phyloP scores from a whole-genome alignment of 2,113 vertebrate genomes.

The Pteropus alecto region DNA sequence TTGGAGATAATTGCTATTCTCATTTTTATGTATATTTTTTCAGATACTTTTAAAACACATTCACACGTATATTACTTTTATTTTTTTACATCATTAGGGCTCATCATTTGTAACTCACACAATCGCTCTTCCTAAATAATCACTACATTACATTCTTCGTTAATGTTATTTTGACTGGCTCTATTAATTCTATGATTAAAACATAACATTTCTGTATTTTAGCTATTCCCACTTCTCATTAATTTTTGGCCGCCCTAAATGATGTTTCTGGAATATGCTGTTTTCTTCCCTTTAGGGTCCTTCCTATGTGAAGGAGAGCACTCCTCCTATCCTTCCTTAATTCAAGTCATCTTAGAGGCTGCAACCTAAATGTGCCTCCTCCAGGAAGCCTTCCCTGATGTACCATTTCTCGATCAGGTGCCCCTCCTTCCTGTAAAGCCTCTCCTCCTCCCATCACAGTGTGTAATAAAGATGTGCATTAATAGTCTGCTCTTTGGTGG shows the following conservation, averaged over 20 bases:
- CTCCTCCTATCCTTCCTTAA: no score
- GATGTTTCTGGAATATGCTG: background rate
- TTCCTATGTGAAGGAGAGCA: background rate
- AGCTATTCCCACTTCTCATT: rapidly evolving
- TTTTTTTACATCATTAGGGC: background rate
- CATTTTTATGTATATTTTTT: background rate
- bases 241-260: background rate
- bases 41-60: background rate
- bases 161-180: background rate
- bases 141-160: background rate
- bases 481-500: background rate
- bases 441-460: background rate
- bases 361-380: background rate
- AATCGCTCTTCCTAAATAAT: background rate
- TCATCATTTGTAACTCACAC: background rate
- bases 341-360: background rate
- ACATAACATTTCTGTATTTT: background rate
- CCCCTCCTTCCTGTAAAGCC: background rate
- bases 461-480: background rate
- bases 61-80: background rate
- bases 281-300: background rate
- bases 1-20: background rate
- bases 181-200: background rate
- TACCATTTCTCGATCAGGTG: background rate
- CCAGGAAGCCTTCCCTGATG: background rate